Conservation (phyloP, 2,888 invertebrate genomes). For the Penaeus monodon region DNA sequence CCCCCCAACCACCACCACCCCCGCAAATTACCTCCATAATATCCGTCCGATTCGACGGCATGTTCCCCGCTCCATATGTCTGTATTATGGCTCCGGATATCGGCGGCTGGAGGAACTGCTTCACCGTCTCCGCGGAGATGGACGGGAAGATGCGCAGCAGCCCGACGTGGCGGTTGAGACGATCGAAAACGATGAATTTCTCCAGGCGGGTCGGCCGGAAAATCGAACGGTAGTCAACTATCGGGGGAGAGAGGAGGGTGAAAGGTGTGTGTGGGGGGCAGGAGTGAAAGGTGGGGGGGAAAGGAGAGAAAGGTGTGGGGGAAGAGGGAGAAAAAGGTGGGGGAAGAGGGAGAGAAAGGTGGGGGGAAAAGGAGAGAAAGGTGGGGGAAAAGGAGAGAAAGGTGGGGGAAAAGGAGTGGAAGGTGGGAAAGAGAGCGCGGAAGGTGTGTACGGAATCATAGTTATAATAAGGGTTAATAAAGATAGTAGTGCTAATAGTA, state of each 20-base stretch:
- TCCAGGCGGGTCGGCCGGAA: slow-evolving; percentile 76
- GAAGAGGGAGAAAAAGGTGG: too few species aligned
- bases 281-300: neutral
- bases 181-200: slow-evolving; percentile 80
- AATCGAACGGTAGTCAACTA: slow-evolving; percentile 77
- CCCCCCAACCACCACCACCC: neutral
- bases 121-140: slow-evolving; percentile 82
- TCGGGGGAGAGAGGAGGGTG: slow-evolving; percentile 57
- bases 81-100: slow-evolving; percentile 88
- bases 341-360: too few species aligned
- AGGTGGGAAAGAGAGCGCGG: too few species aligned
- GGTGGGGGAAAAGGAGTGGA: too few species aligned
- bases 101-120: slow-evolving; percentile 77
- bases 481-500: neutral
- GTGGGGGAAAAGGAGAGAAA: neutral
- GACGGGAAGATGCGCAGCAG: slow-evolving; percentile 91
- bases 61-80: slow-evolving; percentile 93
- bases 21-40: slow-evolving; percentile 73
- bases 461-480: neutral
- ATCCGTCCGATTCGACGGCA: slow-evolving; percentile 87
- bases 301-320: neutral
- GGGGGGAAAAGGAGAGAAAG: neutral
- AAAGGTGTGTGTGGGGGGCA: neutral
- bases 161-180: slow-evolving; percentile 86
- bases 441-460: neutral